These are phyloP conservation scores for Alligator mississippiensis DNA, from an alignment of 2,113 vertebrate species.

Conservation along the genomic window DNA sequence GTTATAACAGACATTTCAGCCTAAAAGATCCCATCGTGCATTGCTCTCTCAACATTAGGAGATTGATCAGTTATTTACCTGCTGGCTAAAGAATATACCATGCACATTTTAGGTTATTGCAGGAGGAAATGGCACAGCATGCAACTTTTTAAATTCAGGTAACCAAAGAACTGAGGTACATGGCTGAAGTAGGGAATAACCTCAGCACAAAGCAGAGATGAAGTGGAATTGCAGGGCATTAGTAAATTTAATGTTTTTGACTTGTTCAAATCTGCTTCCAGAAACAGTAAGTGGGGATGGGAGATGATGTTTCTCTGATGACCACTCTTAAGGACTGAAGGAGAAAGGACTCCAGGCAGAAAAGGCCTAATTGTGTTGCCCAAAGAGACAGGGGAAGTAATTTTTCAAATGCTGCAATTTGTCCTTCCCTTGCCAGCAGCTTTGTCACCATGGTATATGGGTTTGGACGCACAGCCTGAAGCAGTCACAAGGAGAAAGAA, in stretches of 20 bases:
- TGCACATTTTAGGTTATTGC: not conserved
- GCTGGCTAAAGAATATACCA: not conserved
- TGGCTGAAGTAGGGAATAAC: not conserved
- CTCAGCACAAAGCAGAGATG: not conserved
- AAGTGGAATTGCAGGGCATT: not conserved
- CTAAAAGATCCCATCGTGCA: not conserved
- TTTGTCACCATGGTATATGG: not conserved
- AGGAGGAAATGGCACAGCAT: not conserved
- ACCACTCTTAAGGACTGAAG: not conserved
- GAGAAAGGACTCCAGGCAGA: not conserved
- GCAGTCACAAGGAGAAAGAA: too few species aligned
- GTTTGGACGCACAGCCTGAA: not conserved
- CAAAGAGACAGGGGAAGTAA: not conserved
- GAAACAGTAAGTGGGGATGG: not conserved
- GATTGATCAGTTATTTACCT: not conserved
- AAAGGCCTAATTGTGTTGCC: not conserved
- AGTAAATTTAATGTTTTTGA: not conserved
- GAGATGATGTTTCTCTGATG: not conserved
- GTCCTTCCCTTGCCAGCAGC: not conserved
- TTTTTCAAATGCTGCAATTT: not conserved
- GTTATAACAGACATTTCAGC: not conserved
- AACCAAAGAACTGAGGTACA: not conserved
- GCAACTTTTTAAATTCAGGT: not conserved
- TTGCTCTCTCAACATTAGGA: not conserved
- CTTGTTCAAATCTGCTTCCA: not conserved